phyloP scores from a whole-genome alignment of 2,113 vertebrate species.

The Corvus hawaiiensis region DNA sequence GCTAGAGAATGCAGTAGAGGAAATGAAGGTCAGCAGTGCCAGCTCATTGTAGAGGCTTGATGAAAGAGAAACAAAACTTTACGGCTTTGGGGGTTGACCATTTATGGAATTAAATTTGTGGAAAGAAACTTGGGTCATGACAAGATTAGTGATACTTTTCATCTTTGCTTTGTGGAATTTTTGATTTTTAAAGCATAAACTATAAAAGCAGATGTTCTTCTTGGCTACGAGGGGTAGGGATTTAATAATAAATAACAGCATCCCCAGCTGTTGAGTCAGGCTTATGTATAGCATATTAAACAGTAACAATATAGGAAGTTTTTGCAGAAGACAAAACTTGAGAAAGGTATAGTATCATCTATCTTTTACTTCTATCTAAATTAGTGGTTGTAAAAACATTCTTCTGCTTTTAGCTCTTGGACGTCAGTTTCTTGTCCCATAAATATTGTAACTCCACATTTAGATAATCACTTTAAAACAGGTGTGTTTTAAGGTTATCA shows the following conservation, averaged over 20 bases:
- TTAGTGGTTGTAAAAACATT: neutral
- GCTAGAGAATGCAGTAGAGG: conserved; percentile 86
- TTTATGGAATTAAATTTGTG: neutral
- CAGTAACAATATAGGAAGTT: neutral
- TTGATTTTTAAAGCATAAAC: neutral
- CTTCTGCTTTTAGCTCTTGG: neutral
- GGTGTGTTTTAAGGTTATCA: neutral
- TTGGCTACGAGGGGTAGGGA: neutral
- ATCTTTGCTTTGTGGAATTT: neutral
- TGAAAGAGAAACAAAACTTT: neutral
- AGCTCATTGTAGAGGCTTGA: neutral
- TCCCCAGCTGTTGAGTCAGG: neutral
- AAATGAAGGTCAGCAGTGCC: conserved; percentile 88
- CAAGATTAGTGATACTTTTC: conserved; percentile 1
- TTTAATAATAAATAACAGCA: neutral
- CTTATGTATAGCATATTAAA: neutral
- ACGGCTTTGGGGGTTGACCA: neutral
- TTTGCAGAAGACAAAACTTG: neutral
- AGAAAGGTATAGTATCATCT: neutral
- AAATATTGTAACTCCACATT: neutral
- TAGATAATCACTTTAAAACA: neutral
- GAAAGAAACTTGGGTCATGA: neutral
- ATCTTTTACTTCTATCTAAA: neutral
- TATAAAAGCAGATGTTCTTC: conserved; percentile 15
- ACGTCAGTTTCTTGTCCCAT: neutral